These are phyloP conservation scores for Syrista parreyssii DNA, from an alignment of 2,888 invertebrate species.

Conservation along the genomic window DNA sequence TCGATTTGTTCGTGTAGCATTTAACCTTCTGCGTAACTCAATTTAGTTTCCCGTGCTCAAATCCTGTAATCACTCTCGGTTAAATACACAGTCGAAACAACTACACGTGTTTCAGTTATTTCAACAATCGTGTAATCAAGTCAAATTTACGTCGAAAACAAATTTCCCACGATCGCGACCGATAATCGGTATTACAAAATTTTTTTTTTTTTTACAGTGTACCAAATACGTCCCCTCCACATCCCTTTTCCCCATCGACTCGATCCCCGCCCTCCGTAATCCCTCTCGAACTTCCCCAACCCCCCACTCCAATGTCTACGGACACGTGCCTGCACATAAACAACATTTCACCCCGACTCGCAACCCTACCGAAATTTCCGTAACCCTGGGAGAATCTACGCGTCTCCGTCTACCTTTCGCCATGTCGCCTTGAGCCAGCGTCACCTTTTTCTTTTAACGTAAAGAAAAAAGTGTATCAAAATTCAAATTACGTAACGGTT, in stretches of 20 bases:
- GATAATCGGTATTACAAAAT: too few species aligned
- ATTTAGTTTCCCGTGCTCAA: too few species aligned
- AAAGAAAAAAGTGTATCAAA: not conserved
- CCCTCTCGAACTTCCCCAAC: constrained; percentile 14
- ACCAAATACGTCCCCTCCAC: not conserved
- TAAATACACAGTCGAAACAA: too few species aligned
- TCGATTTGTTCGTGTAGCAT: too few species aligned
- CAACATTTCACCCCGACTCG: constrained; percentile 40
- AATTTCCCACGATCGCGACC: too few species aligned
- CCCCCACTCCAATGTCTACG: constrained; percentile 17
- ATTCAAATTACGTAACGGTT: not conserved
- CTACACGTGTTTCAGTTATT: too few species aligned
- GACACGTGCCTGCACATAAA: constrained; percentile 51
- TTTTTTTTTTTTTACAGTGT: not conserved
- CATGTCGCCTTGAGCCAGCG: not conserved
- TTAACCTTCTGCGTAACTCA: too few species aligned
- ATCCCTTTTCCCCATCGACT: constrained; percentile 28
- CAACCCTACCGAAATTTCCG: constrained; percentile 29
- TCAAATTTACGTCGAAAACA: too few species aligned
- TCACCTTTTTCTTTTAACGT: not conserved
- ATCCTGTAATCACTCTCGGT: too few species aligned
- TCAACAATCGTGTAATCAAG: too few species aligned
- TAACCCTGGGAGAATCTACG: not conserved
- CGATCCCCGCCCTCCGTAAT: constrained; percentile 12
- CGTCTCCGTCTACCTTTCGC: too few species aligned